These are phyloP conservation scores for Morelia viridis DNA, from an alignment of 2,797 vertebrate species.

Conservation along the genomic window DNA sequence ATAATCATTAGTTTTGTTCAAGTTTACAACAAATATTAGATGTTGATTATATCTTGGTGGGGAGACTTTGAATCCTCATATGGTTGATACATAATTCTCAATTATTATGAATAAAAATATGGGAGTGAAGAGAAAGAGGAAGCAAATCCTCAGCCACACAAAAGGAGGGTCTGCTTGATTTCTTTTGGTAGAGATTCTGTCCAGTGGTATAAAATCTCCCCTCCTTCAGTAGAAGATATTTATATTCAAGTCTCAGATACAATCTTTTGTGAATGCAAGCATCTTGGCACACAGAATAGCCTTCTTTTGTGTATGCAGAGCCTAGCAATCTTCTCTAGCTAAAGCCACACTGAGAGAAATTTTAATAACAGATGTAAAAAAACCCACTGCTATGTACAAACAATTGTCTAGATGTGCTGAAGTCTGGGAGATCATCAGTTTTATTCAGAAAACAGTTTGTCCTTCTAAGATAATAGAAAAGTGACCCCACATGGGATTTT, in stretches of 20 bases:
- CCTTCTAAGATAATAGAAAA: not conserved
- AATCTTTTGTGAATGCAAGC: not conserved
- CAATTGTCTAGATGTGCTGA: not conserved
- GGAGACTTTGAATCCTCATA: not conserved
- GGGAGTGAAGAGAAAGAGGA: too few relatives aligned
- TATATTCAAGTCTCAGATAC: slow-evolving; percentile 25
- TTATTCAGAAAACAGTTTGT: not conserved
- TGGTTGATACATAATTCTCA: not conserved
- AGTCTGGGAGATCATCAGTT: not conserved
- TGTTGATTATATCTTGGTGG: not conserved
- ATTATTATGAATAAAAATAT: not conserved
- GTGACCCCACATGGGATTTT: not conserved
- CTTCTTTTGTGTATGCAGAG: slow-evolving; percentile 16
- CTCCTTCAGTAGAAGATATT: slow-evolving; percentile 7
- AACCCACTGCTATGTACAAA: not conserved
- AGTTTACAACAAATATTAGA: not conserved
- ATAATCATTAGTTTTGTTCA: not conserved
- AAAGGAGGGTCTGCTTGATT: not conserved
- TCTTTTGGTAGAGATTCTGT: not conserved
- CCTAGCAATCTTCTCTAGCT: slow-evolving; percentile 20
- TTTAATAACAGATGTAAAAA: slow-evolving; percentile 23
- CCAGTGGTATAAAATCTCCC: not conserved
- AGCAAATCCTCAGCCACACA: not conserved
- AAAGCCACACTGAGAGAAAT: slow-evolving; percentile 24
- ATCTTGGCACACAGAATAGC: slow-evolving; percentile 2